Conservation (phyloP, 1,140 invertebrate species). For the Myzus persicae region DNA sequence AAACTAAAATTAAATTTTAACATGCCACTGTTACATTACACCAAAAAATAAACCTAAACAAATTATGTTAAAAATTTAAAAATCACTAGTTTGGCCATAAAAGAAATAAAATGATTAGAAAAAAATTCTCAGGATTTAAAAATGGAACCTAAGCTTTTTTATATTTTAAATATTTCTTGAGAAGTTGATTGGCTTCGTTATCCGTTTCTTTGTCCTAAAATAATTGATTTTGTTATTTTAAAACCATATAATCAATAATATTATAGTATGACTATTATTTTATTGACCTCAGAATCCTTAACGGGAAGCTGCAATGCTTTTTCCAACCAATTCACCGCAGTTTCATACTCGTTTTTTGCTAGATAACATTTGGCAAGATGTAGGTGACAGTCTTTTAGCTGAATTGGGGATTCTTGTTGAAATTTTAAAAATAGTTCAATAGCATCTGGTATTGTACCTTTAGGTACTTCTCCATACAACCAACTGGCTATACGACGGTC, state of each 20-base stretch:
- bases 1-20: not conserved
- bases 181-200: conserved; percentile 35
- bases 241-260: not conserved
- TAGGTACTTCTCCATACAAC: conserved; percentile 74
- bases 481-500: conserved; percentile 77
- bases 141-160: conserved; percentile 42
- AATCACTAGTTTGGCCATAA: conserved; percentile 11
- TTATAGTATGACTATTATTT: not conserved
- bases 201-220: conserved; percentile 53
- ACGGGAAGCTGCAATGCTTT: conserved; percentile 63
- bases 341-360: conserved; percentile 66
- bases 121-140: not conserved
- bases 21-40: conserved; percentile 1
- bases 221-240: not conserved
- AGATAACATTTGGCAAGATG: conserved; percentile 77
- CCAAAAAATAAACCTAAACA: conserved; percentile 13
- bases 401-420: conserved; percentile 69
- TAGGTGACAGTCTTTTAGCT: conserved; percentile 77
- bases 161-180: conserved; percentile 54
- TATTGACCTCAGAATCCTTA: conserved; percentile 60
- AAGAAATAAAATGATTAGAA: not conserved
- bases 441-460: conserved; percentile 73
- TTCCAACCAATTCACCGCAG: conserved; percentile 70
- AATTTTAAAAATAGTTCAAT: conserved; percentile 72
- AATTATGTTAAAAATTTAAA: not conserved